Evolutionary conservation across 37 sponge, comb jelly and placozoan genomes (phyloP).

Genomic region (Chondrosia reniformis): DNA sequence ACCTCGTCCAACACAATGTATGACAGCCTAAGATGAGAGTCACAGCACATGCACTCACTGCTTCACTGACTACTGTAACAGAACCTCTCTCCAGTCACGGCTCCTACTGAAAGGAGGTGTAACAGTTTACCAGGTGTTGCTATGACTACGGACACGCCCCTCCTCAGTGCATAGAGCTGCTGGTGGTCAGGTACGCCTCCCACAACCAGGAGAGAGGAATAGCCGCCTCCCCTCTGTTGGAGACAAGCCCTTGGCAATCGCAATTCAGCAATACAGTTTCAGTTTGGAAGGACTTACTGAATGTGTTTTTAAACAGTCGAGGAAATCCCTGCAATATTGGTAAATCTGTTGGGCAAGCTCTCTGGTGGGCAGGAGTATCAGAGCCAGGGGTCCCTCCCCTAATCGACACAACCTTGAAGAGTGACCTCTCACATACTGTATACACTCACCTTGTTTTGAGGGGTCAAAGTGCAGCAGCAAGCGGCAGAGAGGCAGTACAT

Average conservation of each 20-base stretch:
- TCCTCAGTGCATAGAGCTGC: neutral
- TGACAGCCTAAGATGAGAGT: neutral
- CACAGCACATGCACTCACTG: neutral
- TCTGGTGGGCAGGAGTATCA: slow-evolving; percentile 73
- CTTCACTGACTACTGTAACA: neutral
- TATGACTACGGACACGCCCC: slow-evolving; percentile 32
- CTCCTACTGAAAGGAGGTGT: neutral
- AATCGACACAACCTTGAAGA: slow-evolving; percentile 57
- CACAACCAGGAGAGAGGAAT: slow-evolving; percentile 28
- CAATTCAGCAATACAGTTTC: slow-evolving; percentile 13
- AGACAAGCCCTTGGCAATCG: slow-evolving; percentile 20
- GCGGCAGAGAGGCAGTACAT: slow-evolving; percentile 69
- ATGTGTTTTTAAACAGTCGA: too few relatives aligned
- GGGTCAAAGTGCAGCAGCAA: too few relatives aligned
- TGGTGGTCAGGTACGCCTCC: slow-evolving; percentile 28
- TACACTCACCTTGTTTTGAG: slow-evolving; percentile 66
- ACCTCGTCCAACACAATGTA: slow-evolving; percentile 41
- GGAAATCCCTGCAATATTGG: slow-evolving; percentile 2
- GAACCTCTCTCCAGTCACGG: neutral
- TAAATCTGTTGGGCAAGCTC: slow-evolving; percentile 75
- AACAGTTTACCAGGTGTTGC: slow-evolving; percentile 51
- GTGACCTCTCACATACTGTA: slow-evolving; percentile 59
- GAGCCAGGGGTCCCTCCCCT: too few relatives aligned
- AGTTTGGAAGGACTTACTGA: slow-evolving; percentile 12
- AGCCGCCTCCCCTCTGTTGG: too few relatives aligned